Evolutionary conservation across 1,140 invertebrate genomes (phyloP), one percentile per base, ranked within the genome.

Genomic region (Zaprionus nigranus): DNA sequence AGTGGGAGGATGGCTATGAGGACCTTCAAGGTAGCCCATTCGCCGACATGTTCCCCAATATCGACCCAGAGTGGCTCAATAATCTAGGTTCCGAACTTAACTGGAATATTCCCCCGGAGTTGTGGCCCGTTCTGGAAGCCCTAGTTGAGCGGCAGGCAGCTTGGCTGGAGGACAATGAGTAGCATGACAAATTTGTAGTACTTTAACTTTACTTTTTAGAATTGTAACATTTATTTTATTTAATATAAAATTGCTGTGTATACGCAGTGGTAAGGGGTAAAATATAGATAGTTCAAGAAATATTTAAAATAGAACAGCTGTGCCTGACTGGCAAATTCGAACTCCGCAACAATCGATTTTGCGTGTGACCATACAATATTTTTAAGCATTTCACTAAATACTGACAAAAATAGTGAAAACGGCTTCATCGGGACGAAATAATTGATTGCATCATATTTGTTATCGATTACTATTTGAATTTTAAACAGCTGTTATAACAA

Each of bases 1-100:
- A 67, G 38, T 60, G 20, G 5, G 56, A 20, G 17, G 38, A 51
- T 24, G 65, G 57, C 3, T 20, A 24, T 9, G 24, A 65, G n/a
- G 51, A 65, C 3, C 12, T 28, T 20, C 17, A 43, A 11, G 51
- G 20, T 11, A 60, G 43, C 26, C 13, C 38, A 22, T 3, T 60
- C 22, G 26, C 2, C n/a, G n/a, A 46, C n/a, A 9, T 15, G 5
- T 2, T 56, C 1, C 62, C 62, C 11, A 49, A 26, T 5, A 24
- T 64, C 3, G 24, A 24, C 5, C 0, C 5, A 9, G 28, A 36
- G 11, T 3, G 51, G 3, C 22, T 54, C 1, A 36, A 36, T n/a
- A 12, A 53, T 13, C 11, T 64, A 9, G 20, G 22, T 2, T 13
- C 22, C 11, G 62, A 64, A 6, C 13, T 36, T 20, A 30, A 22